Percentiles rank a stretch among this genome's conserved stretches.
These are phyloP conservation scores for Pungitius pungitius DNA, from an alignment of 2,113 vertebrate genomes.

Conservation along the genomic window DNA sequence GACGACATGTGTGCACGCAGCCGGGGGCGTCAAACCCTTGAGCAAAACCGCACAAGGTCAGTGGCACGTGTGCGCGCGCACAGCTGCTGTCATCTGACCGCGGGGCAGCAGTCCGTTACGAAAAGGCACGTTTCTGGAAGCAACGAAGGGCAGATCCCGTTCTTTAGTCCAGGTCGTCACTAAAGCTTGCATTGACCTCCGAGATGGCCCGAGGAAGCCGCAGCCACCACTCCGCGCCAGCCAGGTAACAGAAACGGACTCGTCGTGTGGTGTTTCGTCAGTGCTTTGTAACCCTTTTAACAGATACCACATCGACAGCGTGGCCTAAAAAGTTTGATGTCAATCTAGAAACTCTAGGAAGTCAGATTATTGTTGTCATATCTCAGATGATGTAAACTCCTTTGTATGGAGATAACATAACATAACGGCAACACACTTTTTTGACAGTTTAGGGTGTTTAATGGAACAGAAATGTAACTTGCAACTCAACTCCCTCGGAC, in stretches of 20 bases:
- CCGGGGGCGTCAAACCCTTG: not conserved
- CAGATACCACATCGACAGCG: no score
- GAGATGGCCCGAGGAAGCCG: slow-evolving; percentile 68
- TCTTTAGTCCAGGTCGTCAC: not conserved
- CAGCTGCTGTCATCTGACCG: not conserved
- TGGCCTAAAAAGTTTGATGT: not conserved
- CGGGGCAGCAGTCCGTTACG: not conserved
- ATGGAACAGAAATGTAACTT: not conserved
- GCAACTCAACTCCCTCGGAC: not conserved
- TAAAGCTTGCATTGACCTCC: not conserved
- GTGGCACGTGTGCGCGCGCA: not conserved
- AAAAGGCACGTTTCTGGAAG: not conserved
- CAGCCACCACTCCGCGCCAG: slow-evolving; percentile 46
- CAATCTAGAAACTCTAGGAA: not conserved
- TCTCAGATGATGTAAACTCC: not conserved
- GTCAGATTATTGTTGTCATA: not conserved
- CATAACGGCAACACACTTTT: no score
- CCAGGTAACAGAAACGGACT: not conserved
- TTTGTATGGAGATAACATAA: no score
- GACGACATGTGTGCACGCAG: not conserved
- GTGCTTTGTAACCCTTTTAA: not conserved
- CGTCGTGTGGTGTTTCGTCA: not conserved
- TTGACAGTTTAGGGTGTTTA: not conserved
- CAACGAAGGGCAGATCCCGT: not conserved
- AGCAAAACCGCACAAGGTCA: not conserved